A percentile compares a stretch with the other conserved stretches of the same genome.
phyloP scores from a whole-genome alignment of 2,797 vertebrate species.

The Pagetopsis macropterus region DNA sequence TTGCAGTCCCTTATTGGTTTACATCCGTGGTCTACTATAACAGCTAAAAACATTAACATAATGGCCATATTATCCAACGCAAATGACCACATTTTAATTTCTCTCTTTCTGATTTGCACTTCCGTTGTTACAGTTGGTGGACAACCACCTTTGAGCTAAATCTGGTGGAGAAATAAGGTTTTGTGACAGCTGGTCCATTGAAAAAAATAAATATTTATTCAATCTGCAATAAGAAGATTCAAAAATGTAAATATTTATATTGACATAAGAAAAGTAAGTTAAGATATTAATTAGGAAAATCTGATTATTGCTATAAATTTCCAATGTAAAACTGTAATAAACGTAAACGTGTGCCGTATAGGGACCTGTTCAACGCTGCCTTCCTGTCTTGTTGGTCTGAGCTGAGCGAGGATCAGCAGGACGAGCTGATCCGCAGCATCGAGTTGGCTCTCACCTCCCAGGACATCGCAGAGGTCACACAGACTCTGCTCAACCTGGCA shows the following conservation, averaged over 20 bases:
- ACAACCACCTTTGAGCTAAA: background rate
- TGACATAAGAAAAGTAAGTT: no score
- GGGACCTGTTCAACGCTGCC: constrained; percentile 97
- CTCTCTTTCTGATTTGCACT: constrained; percentile 4
- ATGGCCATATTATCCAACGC: background rate
- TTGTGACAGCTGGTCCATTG: no score
- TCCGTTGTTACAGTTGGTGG: background rate
- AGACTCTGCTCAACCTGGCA: constrained; percentile 96
- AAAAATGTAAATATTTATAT: no score
- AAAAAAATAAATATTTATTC: no score
- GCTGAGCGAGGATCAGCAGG: constrained; percentile 97
- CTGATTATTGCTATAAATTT: no score
- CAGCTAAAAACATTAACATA: constrained; percentile 5
- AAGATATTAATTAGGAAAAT: no score
- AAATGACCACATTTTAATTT: constrained; percentile 11
- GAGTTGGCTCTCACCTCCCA: constrained; percentile 96
- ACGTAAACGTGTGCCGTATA: constrained; percentile 57
- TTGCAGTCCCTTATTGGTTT: constrained; percentile 1
- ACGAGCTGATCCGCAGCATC: constrained; percentile 97
- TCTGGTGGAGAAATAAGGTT: no score
- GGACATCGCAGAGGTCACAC: constrained; percentile 98
- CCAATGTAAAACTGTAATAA: no score
- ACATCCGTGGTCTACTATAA: background rate
- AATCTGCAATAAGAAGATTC: no score
- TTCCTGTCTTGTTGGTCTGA: constrained; percentile 99